Evolutionary conservation across 2,113 vertebrate genomes (phyloP), one percentile per base, ranked within the genome.

Genomic region (Anolis sagrei): DNA sequence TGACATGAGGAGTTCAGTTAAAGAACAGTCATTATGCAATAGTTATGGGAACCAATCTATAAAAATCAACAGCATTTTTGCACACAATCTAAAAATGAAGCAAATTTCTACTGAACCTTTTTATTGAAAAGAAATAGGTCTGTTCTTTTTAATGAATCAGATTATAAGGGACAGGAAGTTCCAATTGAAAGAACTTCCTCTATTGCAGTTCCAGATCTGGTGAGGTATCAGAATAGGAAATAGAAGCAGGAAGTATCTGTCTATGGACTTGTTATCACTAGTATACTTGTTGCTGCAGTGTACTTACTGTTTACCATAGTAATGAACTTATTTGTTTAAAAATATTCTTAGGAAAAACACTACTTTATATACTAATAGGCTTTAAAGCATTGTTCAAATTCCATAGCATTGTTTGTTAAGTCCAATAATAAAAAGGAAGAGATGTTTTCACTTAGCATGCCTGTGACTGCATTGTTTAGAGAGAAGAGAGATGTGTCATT

Each of bases 201-300:
- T 89, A 93, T 86, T 81, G 91, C 92, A 93, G 34, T 92, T 88
- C 94, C 94, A 95, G 95, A 94, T 93, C 86, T 93, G 92, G 91
- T 86, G n/a, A 93, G 87, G 95, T 95, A 96, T 97, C 95, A 91
- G 91, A 18, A 89, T 89, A 95, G 96, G 95, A 97, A 97, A 95
- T 89, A 87, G 93, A 93, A 0, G 14, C 95, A 96, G 97, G 97
- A 98, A 98, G 92, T 96, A 93, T 96, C 96, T 96, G 96, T 97
- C 97, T 97, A 94, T 95, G 94, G 89, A 90, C 90, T 90, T 95
- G 94, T 97, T 96, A 97, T 96, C 96, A 95, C 95, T 94, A 94
- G 94, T 94, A 94, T 95, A 95, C 96, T 88, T 96, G 95, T 95
- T 95, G 93, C 84, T 79, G 89, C 89, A 96, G 96, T 95, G 88